Conservation (phyloP, 2,113 vertebrate species). For the Macaca nemestrina region DNA sequence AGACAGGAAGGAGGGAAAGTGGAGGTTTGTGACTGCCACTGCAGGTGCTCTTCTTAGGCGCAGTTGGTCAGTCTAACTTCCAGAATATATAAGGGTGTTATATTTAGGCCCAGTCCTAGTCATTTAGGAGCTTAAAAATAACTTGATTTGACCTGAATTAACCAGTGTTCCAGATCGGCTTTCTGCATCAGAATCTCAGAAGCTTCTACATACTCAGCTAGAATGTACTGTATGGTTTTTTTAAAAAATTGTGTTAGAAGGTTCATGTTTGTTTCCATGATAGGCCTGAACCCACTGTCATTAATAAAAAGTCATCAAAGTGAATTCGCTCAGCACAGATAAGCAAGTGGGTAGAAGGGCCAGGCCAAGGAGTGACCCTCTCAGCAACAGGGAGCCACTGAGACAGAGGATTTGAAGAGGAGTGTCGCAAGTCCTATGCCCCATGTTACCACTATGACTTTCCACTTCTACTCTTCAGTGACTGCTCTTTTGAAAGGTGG, state of each 20-base stretch:
- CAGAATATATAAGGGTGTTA: not conserved
- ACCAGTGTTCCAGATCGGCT: not conserved
- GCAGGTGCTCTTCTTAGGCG: not conserved
- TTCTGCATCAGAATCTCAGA: not conserved
- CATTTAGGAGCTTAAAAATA: conserved; percentile 48
- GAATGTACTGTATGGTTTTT: not conserved
- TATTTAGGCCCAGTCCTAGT: not conserved
- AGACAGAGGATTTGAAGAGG: not conserved
- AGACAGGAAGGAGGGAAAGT: not conserved
- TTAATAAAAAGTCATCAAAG: not conserved
- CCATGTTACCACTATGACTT: not conserved
- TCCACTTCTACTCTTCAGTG: not conserved
- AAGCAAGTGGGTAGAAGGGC: not conserved
- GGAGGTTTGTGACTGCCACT: not conserved
- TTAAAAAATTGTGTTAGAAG: not conserved
- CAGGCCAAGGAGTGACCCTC: not conserved
- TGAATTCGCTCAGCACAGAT: not conserved
- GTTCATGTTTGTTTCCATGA: not conserved
- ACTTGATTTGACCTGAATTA: conserved; percentile 25
- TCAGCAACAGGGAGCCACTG: not conserved
- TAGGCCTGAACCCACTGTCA: not conserved
- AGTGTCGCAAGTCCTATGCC: not conserved
- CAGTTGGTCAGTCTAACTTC: not conserved
- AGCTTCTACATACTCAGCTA: not conserved
- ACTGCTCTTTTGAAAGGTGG: not conserved